phyloP scores from a whole-genome alignment of 2,113 vertebrate species.

The Thalassarche chlororhynchos region DNA sequence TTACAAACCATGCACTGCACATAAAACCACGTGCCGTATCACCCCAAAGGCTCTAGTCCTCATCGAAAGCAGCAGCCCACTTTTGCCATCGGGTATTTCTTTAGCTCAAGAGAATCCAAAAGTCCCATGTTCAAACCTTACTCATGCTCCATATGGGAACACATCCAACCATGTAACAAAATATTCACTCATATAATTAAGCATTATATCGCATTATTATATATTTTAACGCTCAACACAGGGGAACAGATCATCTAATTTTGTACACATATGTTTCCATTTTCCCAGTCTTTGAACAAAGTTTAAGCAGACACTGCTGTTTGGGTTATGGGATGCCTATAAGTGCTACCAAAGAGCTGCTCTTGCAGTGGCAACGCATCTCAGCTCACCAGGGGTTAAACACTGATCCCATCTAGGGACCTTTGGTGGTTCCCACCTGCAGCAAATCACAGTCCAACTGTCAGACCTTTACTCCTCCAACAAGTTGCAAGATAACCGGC shows the following conservation, averaged over 20 bases:
- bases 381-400: neutral
- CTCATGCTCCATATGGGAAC: neutral
- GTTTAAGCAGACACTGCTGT: neutral
- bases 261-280: neutral
- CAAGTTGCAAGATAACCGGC: neutral
- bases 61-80: rapidly evolving
- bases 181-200: neutral
- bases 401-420: rapidly evolving
- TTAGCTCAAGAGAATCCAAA: neutral
- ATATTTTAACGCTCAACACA: neutral
- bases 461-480: neutral
- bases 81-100: neutral
- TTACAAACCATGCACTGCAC: rapidly evolving
- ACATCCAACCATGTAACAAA: neutral
- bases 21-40: rapidly evolving
- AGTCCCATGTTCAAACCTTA: neutral
- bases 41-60: neutral
- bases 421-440: neutral
- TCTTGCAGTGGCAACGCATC: neutral
- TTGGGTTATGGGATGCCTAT: no score
- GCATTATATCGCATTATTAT: neutral
- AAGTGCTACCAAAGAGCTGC: neutral
- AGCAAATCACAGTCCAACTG: neutral
- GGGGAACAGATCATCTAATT: neutral
- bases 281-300: neutral